Conservation (phyloP, 1,140 invertebrate genomes). For the Eurosta solidaginis region DNA sequence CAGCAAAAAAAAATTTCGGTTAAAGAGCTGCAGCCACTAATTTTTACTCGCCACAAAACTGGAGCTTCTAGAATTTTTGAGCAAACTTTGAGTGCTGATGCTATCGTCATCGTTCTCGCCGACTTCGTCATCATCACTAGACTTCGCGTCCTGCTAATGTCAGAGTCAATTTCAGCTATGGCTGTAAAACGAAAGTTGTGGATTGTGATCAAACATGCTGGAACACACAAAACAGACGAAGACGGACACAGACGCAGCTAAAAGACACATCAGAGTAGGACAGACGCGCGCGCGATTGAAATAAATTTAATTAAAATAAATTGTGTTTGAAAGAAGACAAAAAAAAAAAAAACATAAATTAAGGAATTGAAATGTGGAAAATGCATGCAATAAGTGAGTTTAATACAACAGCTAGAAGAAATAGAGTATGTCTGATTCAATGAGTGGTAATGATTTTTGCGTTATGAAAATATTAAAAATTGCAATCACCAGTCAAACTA, state of each 20-base stretch:
- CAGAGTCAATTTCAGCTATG: too few species aligned
- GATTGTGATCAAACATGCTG: conserved; percentile 17
- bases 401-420: too few species aligned
- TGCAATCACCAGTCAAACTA: too few species aligned
- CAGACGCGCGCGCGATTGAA: conserved; percentile 19
- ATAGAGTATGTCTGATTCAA: too few species aligned
- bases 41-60: neutral
- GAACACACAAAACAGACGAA: conserved; percentile 23
- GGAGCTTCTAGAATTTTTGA: neutral
- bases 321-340: too few species aligned
- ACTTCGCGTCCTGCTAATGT: neutral
- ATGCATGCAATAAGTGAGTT: too few species aligned
- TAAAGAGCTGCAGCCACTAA: neutral
- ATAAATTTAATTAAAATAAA: neutral
- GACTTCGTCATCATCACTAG: too few species aligned
- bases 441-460: too few species aligned
- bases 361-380: too few species aligned
- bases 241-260: conserved; percentile 21
- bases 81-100: neutral
- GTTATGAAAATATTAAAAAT: too few species aligned
- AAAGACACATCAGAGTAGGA: conserved; percentile 21
- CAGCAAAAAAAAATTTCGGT: neutral
- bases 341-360: too few species aligned
- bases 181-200: neutral
- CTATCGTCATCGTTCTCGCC: too few species aligned